Conservation (phyloP, 2,113 vertebrate species). For the Bungarus multicinctus region DNA sequence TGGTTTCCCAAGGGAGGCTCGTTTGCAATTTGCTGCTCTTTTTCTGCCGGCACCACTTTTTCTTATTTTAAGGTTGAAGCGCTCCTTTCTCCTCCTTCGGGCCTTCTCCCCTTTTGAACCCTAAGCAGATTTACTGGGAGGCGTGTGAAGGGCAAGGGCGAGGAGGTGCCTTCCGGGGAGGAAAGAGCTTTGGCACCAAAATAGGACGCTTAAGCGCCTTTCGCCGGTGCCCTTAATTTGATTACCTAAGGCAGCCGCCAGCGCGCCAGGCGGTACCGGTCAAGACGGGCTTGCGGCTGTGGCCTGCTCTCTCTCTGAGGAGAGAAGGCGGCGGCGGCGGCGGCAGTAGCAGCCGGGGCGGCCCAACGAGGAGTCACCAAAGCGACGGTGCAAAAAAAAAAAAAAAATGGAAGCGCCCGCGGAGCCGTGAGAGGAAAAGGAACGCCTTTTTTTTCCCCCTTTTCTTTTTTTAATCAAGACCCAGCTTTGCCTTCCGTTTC, state of each 20-base stretch:
- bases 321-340: constrained; percentile 1
- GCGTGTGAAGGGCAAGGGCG: constrained; percentile 64
- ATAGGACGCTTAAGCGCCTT: constrained; percentile 76
- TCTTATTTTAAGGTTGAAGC: not conserved
- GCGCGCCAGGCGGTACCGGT: constrained; percentile 51
- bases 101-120: constrained; percentile 64
- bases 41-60: constrained; percentile 5
- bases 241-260: not conserved
- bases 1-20: constrained; percentile 38
- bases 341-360: constrained; percentile 33
- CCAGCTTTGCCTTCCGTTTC: constrained; percentile 73
- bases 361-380: constrained; percentile 51
- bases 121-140: constrained; percentile 77
- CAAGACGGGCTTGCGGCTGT: constrained; percentile 48
- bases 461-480: constrained; percentile 61
- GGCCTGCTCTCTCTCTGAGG: constrained; percentile 3
- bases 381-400: constrained; percentile 41
- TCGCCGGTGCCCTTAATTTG: constrained; percentile 65
- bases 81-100: constrained; percentile 14
- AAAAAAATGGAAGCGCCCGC: constrained; percentile 54
- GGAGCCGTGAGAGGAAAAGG: constrained; percentile 53
- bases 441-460: not conserved
- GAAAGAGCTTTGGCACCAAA: constrained; percentile 73
- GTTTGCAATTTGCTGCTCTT: constrained; percentile 23
- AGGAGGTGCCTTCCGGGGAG: constrained; percentile 62